Evolutionary conservation across 2,797 vertebrate species (phyloP).

Genomic region (Sebastolobus altivelis): DNA sequence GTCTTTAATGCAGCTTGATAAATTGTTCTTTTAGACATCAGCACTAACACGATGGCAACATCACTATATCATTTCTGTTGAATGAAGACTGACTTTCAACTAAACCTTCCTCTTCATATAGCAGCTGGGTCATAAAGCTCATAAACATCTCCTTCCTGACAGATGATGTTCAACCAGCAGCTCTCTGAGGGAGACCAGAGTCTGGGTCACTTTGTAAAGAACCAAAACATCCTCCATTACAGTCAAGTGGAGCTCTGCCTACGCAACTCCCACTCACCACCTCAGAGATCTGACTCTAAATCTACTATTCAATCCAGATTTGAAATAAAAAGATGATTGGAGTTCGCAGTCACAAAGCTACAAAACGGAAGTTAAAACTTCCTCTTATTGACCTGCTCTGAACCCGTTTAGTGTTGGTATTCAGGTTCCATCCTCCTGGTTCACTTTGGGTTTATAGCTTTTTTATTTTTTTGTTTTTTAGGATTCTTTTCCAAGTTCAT

Average conservation of each 20-base stretch:
- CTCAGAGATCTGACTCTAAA: conserved; percentile 12
- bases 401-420: not conserved
- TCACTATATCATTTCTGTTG: not conserved
- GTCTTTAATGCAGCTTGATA: not conserved
- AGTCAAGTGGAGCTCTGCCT: conserved; percentile 12
- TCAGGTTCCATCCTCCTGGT: not conserved
- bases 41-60: not conserved
- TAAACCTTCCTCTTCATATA: not conserved
- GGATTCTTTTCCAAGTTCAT: not conserved
- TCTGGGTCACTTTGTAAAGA: conserved; percentile 4
- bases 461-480: not conserved
- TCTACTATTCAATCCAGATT: not conserved
- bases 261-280: conserved; percentile 35
- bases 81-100: not conserved
- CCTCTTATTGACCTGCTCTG: not conserved
- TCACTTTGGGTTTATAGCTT: not conserved
- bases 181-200: conserved; percentile 15
- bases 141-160: not conserved
- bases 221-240: conserved; percentile 11
- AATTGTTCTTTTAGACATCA: not conserved
- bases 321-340: not conserved
- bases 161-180: conserved; percentile 15
- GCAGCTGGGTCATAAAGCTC: not conserved
- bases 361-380: not conserved
- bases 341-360: conserved; percentile 12